Evolutionary conservation across 1,140 invertebrate species (phyloP), one percentile per base, ranked within the genome.

Genomic region (Papilio helenus): DNA sequence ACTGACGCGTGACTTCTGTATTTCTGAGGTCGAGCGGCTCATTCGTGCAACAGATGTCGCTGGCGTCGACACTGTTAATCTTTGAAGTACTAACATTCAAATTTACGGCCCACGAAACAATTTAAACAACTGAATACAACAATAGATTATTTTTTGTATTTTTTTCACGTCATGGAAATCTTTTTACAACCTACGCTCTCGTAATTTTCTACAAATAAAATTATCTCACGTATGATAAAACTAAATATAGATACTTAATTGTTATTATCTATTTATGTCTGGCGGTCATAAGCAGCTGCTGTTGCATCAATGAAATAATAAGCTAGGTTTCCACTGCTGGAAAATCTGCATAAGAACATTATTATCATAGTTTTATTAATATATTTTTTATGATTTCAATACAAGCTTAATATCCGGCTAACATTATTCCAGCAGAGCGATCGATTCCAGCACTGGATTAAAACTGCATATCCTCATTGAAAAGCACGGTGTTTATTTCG

Each of bases 181-280:
- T 61, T 61, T 61, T 61, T 61, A 61, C 58, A 61, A 26, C n/a
- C 51, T 20, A 26, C 58, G 23, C n/a, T 61, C 55, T 58, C 55
- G 55, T 58, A 58, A 23, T 58, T 58, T 58, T 58, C 58, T 61
- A 61, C 58, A 61, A 61, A 61, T 26, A 61, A 61, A 61, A 26
- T 61, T 61, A 61, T 61, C 58, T 61, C 8, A 20, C 18, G 5
- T 26, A 61, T 26, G 58, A 61, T 61, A 61, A 61, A 61, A 61
- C 23, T 61, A 61, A 26, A 61, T 61, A 61, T 26, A 61, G 58
- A 61, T 61, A 8, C 7, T 39, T 39, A 61, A 14, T 14, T 61
- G 10, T 55, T 55, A 55, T 55, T n/a, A 9, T 2, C 58, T 61
- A 61, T 61, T 61, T 61, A 61, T 61, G 23, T 61, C 20, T 61